These are phyloP conservation scores for Melanchra persicariae DNA, from an alignment of 2,888 invertebrate genomes.

Conservation along the genomic window DNA sequence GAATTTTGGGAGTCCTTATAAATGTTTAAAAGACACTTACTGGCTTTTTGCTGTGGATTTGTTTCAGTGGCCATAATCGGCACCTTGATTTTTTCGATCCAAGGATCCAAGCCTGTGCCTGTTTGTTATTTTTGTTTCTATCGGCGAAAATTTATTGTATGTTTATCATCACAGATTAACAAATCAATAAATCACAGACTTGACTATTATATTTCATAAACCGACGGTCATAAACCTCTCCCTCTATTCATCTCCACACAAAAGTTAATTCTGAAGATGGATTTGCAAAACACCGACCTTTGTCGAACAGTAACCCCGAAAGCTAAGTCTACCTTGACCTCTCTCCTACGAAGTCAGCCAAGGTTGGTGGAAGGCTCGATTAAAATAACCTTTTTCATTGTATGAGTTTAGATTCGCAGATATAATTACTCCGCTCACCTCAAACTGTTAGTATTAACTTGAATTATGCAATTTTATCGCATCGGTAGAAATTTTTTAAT, in stretches of 20 bases:
- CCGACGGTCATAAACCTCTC: not conserved
- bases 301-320: conserved; percentile 40
- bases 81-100: too few relatives aligned
- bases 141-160: too few relatives aligned
- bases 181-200: not conserved
- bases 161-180: not conserved
- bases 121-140: too few relatives aligned
- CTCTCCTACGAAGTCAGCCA: conserved; percentile 21
- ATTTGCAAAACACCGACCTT: conserved; percentile 24
- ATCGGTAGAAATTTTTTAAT: not conserved
- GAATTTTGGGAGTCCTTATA: too few relatives aligned
- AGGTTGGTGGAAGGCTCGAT: conserved; percentile 43
- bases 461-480: conserved; percentile 17
- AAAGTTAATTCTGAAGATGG: conserved; percentile 13
- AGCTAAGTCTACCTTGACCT: conserved; percentile 45
- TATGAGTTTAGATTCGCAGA: conserved; percentile 42
- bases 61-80: too few relatives aligned
- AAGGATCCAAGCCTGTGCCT: too few relatives aligned
- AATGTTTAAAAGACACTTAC: too few relatives aligned
- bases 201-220: not conserved
- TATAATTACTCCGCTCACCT: conserved; percentile 35
- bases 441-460: conserved; percentile 30
- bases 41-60: too few relatives aligned
- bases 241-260: not conserved
- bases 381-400: conserved; percentile 44